Percentiles rank a stretch among this genome's conserved stretches.
Conservation (phyloP, 1,140 invertebrate genomes). For the Zaprionus kolodkinae region DNA sequence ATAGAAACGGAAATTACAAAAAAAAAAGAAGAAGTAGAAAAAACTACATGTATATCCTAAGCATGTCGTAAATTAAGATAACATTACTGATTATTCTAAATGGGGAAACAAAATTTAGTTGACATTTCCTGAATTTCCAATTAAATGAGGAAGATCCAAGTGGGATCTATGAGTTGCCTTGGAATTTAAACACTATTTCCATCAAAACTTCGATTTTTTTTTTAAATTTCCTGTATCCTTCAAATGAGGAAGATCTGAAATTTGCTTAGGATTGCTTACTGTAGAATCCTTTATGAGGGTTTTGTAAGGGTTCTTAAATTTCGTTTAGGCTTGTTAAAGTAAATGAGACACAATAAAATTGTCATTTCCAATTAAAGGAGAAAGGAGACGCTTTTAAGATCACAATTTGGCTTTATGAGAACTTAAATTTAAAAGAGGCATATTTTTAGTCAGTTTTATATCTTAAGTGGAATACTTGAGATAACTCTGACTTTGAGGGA, state of each 20-base stretch:
- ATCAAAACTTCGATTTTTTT: neutral
- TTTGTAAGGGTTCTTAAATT: neutral
- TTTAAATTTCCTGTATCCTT: neutral
- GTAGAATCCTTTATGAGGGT: neutral
- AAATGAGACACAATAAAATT: no score
- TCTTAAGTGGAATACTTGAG: no score
- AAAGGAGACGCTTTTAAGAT: no score
- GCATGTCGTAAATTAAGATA: slow-evolving; percentile 5
- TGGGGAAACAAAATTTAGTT: neutral
- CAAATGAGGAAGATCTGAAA: no score
- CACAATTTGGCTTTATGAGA: no score
- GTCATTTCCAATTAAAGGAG: no score
- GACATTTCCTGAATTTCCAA: neutral
- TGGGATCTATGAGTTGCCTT: neutral
- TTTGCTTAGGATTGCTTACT: neutral
- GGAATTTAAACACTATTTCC: neutral
- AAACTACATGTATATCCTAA: slow-evolving; percentile 2
- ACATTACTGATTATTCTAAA: slow-evolving; percentile 1
- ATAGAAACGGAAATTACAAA: slow-evolving; percentile 32
- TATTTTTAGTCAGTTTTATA: no score
- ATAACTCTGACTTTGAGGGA: no score
- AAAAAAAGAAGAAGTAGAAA: neutral
- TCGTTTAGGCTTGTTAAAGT: no score
- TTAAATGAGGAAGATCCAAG: neutral
- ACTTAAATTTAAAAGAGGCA: no score